Conservation (phyloP, 1,140 invertebrate genomes). For the Spodoptera frugiperda region DNA sequence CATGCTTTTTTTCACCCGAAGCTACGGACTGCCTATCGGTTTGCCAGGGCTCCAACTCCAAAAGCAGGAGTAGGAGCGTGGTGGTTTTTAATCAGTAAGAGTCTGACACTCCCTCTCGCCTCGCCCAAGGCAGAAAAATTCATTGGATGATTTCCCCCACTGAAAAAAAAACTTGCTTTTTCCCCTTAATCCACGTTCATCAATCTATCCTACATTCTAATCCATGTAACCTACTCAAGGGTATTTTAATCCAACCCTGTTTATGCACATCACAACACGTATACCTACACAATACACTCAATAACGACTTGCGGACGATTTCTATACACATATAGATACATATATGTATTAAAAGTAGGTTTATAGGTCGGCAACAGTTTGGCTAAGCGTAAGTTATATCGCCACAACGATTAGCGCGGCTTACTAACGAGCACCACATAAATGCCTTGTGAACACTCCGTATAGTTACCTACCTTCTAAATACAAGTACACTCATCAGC, state of each 20-base stretch:
- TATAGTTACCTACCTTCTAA: slow-evolving; percentile 21
- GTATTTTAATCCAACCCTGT: neutral
- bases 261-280: neutral
- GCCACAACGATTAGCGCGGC: slow-evolving; percentile 21
- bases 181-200: no score
- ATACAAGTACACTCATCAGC: slow-evolving; percentile 22
- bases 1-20: no score
- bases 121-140: no score
- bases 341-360: neutral
- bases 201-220: no score
- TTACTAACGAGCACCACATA: slow-evolving; percentile 10
- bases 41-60: no score
- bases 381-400: slow-evolving; percentile 27
- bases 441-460: slow-evolving; percentile 23
- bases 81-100: no score
- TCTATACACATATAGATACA: neutral
- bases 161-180: no score
- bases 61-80: no score
- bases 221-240: no score
- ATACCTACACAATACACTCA: neutral
- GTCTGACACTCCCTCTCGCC: no score
- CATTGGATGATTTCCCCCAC: no score
- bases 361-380: slow-evolving; percentile 9
- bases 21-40: no score
- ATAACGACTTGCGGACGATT: neutral